Evolutionary conservation across 2,888 invertebrate species (phyloP).

Genomic region (Habroteleia sp.): DNA sequence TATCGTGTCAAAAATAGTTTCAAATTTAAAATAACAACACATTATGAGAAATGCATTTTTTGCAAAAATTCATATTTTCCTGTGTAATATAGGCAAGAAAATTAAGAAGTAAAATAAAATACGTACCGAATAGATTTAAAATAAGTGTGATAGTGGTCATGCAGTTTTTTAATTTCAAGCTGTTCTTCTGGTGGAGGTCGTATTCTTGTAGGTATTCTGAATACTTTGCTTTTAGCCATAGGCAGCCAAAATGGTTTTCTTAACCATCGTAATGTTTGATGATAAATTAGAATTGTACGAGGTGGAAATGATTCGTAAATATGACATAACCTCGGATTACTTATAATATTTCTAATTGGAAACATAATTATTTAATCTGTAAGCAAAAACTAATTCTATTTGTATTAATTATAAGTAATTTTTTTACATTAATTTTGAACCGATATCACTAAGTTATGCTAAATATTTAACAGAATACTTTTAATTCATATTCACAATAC

Average conservation of each 20-base stretch:
- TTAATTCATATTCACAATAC: too few species aligned
- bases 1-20: too few species aligned
- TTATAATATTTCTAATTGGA: background rate
- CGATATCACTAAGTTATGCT: too few species aligned
- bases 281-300: constrained; percentile 24
- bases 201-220: constrained; percentile 85
- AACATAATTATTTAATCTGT: constrained; percentile 22
- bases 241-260: constrained; percentile 92
- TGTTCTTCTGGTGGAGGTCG: constrained; percentile 84
- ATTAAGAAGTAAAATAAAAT: too few species aligned
- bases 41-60: constrained; percentile 7
- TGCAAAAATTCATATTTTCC: too few species aligned
- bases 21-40: too few species aligned
- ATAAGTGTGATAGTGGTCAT: constrained; percentile 86
- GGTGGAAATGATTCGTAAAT: constrained; percentile 30
- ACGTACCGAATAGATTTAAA: constrained; percentile 82
- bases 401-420: background rate
- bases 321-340: constrained; percentile 39
- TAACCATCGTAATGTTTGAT: constrained; percentile 82
- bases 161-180: constrained; percentile 85
- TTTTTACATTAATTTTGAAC: background rate
- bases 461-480: too few species aligned
- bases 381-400: background rate
- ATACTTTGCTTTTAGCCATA: constrained; percentile 90
- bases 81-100: too few species aligned